Conservation (phyloP, 2,888 invertebrate species). For the Hipparchia semele region DNA sequence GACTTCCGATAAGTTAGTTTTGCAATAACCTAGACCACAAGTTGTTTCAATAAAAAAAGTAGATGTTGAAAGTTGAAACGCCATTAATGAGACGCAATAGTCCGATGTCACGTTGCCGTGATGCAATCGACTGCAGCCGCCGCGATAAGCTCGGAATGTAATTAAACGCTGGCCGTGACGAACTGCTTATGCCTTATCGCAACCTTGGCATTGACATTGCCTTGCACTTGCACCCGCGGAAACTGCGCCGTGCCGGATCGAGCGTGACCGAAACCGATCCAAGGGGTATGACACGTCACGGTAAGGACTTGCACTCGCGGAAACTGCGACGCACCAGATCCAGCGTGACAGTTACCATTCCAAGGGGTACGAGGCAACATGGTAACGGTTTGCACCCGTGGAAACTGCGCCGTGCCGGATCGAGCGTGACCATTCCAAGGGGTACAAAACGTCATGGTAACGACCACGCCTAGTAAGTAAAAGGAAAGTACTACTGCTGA, state of each 20-base stretch:
- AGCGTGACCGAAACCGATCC: neutral
- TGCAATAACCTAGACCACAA: too few relatives aligned
- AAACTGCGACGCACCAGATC: too few relatives aligned
- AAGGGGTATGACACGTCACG: too few relatives aligned
- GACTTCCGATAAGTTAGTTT: too few relatives aligned
- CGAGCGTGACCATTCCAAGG: slow-evolving; percentile 37
- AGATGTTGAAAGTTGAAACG: neutral
- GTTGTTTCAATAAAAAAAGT: neutral
- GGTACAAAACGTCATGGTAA: too few relatives aligned
- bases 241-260: slow-evolving; percentile 35
- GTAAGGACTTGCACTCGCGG: too few relatives aligned
- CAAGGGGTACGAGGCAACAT: too few relatives aligned
- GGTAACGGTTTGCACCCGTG: slow-evolving; percentile 27
- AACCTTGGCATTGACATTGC: slow-evolving; percentile 77
- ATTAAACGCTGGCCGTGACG: slow-evolving; percentile 73
- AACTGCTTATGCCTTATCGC: slow-evolving; percentile 60
- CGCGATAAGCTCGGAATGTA: slow-evolving; percentile 74
- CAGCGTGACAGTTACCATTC: too few relatives aligned
- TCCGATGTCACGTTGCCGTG: slow-evolving; percentile 56
- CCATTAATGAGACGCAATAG: slow-evolving; percentile 10
- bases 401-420: slow-evolving; percentile 34
- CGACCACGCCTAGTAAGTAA: too few relatives aligned
- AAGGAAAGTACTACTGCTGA: too few relatives aligned
- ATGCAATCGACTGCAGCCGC: slow-evolving; percentile 54
- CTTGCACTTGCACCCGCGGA: slow-evolving; percentile 35